Evolutionary conservation across 2,888 invertebrate species (phyloP).

Genomic region (Drosophila ustulata): DNA sequence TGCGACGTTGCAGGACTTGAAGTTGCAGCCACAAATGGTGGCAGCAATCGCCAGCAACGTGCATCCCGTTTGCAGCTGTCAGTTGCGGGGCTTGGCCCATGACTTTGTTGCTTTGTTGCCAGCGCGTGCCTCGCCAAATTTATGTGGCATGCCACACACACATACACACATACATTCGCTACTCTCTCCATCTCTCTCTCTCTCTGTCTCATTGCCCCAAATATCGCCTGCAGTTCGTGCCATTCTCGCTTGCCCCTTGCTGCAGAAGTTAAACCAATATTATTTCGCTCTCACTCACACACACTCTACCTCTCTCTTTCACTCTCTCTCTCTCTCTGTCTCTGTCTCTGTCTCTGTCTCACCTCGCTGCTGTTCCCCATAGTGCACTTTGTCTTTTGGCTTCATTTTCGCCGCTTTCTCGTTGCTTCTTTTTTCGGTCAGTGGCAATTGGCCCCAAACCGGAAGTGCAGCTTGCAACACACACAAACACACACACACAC

Average conservation of each 20-base stretch:
- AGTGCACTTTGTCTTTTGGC: slow-evolving; percentile 59
- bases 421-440: slow-evolving; percentile 61
- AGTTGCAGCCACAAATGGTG: background rate
- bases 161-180: background rate
- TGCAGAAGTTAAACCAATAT: slow-evolving; percentile 71
- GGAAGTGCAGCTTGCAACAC: slow-evolving; percentile 57
- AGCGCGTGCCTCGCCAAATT: slow-evolving; percentile 53
- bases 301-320: slow-evolving; percentile 13
- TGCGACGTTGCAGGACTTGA: slow-evolving; percentile 35
- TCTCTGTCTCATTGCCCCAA: background rate
- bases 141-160: slow-evolving; percentile 49
- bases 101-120: slow-evolving; percentile 51
- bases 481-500: background rate
- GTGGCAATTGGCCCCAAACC: slow-evolving; percentile 67
- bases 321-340: slow-evolving; percentile 3
- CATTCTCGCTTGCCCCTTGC: slow-evolving; percentile 3
- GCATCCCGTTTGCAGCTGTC: slow-evolving; percentile 33
- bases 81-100: slow-evolving; percentile 44
- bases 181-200: background rate
- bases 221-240: background rate
- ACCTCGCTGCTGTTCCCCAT: slow-evolving; percentile 9
- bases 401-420: slow-evolving; percentile 47
- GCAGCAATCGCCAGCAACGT: slow-evolving; percentile 27
- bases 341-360: background rate
- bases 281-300: slow-evolving; percentile 36